Evolutionary conservation across 2,113 vertebrate genomes (phyloP).

Genomic region (Atherinomorus stipes): DNA sequence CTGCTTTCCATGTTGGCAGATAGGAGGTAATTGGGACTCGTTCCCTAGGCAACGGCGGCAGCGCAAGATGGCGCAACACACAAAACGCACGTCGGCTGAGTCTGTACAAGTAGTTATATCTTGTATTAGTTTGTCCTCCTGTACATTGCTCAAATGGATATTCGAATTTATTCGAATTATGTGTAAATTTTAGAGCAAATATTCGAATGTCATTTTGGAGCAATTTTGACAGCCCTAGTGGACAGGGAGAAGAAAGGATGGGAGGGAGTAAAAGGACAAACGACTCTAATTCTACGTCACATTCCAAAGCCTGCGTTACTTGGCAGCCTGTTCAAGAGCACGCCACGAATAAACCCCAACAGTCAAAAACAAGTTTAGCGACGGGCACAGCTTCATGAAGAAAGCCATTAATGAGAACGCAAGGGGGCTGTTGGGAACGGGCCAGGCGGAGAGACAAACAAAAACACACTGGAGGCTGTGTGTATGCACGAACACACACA

Average conservation of each 20-base stretch:
- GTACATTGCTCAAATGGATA: too few species aligned
- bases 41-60: too few species aligned
- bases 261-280: slow-evolving; percentile 27
- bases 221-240: too few species aligned
- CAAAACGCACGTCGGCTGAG: too few species aligned
- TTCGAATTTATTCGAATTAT: too few species aligned
- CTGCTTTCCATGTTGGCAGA: too few species aligned
- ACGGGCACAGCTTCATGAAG: slow-evolving; percentile 45
- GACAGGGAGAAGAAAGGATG: slow-evolving; percentile 12
- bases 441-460: slow-evolving; percentile 47
- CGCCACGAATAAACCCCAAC: neutral
- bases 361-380: slow-evolving; percentile 25
- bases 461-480: slow-evolving; percentile 41
- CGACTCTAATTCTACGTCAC: slow-evolving; percentile 40
- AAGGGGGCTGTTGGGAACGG: slow-evolving; percentile 44
- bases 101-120: too few species aligned
- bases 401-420: slow-evolving; percentile 67
- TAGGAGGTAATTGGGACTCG: too few species aligned
- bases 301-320: slow-evolving; percentile 62
- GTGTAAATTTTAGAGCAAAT: too few species aligned
- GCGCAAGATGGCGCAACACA: too few species aligned
- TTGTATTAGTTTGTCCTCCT: too few species aligned
- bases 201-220: too few species aligned
- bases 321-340: slow-evolving; percentile 44
- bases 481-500: neutral